Evolutionary conservation across 2,888 invertebrate genomes (phyloP).

Genomic region (Napeogenes sylphis): DNA sequence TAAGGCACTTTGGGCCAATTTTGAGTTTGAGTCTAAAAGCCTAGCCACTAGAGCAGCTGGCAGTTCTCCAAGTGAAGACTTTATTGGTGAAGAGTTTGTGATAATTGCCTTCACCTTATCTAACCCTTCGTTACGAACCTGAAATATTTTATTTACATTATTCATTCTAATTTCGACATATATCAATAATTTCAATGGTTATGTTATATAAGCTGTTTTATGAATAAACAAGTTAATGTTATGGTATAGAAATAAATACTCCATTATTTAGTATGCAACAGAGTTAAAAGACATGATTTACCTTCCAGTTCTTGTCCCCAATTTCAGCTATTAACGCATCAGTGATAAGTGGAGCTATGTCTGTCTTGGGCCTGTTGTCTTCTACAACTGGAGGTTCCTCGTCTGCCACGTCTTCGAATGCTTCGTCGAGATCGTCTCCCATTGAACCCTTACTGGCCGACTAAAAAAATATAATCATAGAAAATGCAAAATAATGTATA

Average conservation of each 20-base stretch:
- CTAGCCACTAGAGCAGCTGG: constrained; percentile 87
- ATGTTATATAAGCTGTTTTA: too few species aligned
- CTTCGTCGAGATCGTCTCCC: constrained; percentile 65
- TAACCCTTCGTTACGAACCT: constrained; percentile 84
- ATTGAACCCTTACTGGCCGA: constrained; percentile 76
- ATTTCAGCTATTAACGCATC: constrained; percentile 88
- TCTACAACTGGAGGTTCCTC: constrained; percentile 75
- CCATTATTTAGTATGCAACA: too few species aligned
- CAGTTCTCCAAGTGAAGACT: constrained; percentile 89
- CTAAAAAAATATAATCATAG: constrained; percentile 41
- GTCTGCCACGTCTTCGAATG: constrained; percentile 64
- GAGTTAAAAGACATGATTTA: constrained; percentile 37
- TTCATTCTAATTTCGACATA: neutral
- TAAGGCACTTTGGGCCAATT: constrained; percentile 90
- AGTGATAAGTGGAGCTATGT: constrained; percentile 90
- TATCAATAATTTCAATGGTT: too few species aligned
- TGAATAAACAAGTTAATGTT: neutral
- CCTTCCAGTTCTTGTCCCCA: constrained; percentile 96
- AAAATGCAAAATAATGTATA: neutral
- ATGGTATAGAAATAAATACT: neutral
- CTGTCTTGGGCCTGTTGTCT: constrained; percentile 86
- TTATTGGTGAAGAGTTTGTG: constrained; percentile 87
- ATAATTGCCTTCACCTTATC: constrained; percentile 85
- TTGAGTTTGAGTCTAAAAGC: constrained; percentile 93
- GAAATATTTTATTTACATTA: constrained; percentile 9